Base-by-base conservation (phyloP, 2,888 invertebrate species). In the Patella ulyssiponensis region DNA sequence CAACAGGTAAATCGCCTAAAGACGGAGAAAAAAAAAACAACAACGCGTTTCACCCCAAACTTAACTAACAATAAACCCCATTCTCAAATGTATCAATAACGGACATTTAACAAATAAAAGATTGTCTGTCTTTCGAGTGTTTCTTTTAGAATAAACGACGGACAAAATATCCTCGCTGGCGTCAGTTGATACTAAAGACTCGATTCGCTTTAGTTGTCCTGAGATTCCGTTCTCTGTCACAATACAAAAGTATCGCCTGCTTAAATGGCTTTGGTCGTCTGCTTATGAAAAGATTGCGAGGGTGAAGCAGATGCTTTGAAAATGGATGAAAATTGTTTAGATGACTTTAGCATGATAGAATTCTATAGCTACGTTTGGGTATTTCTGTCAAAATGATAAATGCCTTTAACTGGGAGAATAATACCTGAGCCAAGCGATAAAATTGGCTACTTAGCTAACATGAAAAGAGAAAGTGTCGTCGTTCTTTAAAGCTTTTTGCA, bases 121-220 rank as follows among this genome's bases (percentile, higher is more conserved):
- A 23, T 23, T 72, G 77, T 77, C 74, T 77, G 74, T 51, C 51
- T 58, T 74, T 73, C 70, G 74, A 77, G 77, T 77, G 74, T 56
- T 58, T 77, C 58, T 69, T 74, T 73, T 77, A 58, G 4, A 58
- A 64, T 52, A 74, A 74, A 69, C 53, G 71, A 69, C 54, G 54
- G 54, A 56, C 56, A 76, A 76, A 76, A 70, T 69, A 71, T 76
- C 71, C 58, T 54, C 56, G 56, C 44, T 71, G 76, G 76, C 76
- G 76, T 76, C 76, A 76, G 15, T 33, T 64, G 20, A 15, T 64
- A 23, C 64, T 64, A 64, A 64, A 64, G 64, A 20, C 20, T 64
- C 64, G 64, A 23, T 64, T 64, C 64, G 64, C 20, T 64, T 7
- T 23, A 23, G 64, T 64, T 64, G 23, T 23, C 23, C 3, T n/a